Evolutionary conservation across 2,113 vertebrate species (phyloP), one percentile per base, ranked within the genome.

Genomic region (Brachyhypopomus gauderio): DNA sequence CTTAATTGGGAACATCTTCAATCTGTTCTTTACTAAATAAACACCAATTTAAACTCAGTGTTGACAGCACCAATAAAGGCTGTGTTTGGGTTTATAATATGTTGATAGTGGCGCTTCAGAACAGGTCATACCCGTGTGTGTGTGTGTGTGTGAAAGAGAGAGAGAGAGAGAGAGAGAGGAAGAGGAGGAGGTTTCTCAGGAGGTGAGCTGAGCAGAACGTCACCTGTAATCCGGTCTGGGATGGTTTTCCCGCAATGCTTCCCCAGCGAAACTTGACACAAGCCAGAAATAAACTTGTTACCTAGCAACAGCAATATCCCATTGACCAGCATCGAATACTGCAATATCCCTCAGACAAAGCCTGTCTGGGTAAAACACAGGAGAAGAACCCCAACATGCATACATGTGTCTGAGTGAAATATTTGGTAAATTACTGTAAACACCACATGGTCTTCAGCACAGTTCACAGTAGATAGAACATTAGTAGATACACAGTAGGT

Each of bases 231-330:
- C 66, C 72, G 74, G 71, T 66, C 27, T 20, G 77, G 76, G 69
- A 82, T 3, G 45, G 8, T 72, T 86, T 77, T 78, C 60, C 71
- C 75, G 41, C 38, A 20, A 71, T 19, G 36, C 70, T 67, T 60
- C 41, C 22, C 59, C 45, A 23, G 1, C 70, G 89, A 90, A 90
- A 92, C 0, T 84, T 1, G 0, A 80, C 0, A 12, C 0, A 5
- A 0, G 86, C 89, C 91, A 89, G 88, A 90, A 93, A 92, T 94
- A 93, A 92, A 19, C 79, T 92, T 89, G 91, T 92, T 93, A 89
- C 84, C 86, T 92, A 91, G 92, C 89, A 92, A 93, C 93, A 82
- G 82, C 2, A 1, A 0, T 69, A 84, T 70, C 90, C 87, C 56
- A 89, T 91, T 89, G 93, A 93, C 92, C 77, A 77, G 64, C 77